Evolutionary conservation across 1,140 invertebrate species (phyloP).

Genomic region (Drosophila tsacasi): DNA sequence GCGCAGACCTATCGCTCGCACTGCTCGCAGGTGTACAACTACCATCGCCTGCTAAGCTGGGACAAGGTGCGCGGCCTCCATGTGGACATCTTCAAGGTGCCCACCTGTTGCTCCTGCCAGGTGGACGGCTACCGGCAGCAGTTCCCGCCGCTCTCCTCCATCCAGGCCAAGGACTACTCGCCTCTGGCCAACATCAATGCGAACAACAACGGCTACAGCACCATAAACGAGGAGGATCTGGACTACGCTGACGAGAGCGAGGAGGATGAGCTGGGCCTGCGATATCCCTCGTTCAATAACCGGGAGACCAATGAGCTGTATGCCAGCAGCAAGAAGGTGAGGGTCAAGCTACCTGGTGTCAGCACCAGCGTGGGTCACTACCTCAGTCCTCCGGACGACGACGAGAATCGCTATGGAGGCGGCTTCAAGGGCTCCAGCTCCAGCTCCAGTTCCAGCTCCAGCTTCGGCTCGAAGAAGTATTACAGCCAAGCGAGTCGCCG

Average conservation of each 20-base stretch:
- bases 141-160: constrained; percentile 86
- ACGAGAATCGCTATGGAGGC: constrained; percentile 36
- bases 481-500: constrained; percentile 57
- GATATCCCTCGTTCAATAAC: constrained; percentile 50
- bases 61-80: constrained; percentile 92
- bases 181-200: constrained; percentile 36
- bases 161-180: constrained; percentile 73
- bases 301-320: constrained; percentile 72
- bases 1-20: constrained; percentile 92
- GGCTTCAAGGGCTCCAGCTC: constrained; percentile 52
- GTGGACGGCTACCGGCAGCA: constrained; percentile 91
- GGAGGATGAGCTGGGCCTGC: constrained; percentile 69
- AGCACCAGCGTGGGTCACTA: constrained; percentile 74
- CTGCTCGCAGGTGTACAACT: constrained; percentile 94
- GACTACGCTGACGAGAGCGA: constrained; percentile 79
- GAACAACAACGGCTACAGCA: constrained; percentile 68
- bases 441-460: constrained; percentile 8
- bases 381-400: constrained; percentile 74
- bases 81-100: constrained; percentile 95
- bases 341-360: constrained; percentile 61
- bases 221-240: constrained; percentile 75
- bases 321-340: constrained; percentile 67
- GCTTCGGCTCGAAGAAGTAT: constrained; percentile 64
- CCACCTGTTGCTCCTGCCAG: constrained; percentile 94
- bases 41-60: constrained; percentile 94